phyloP scores from a whole-genome alignment of 2,888 invertebrate genomes.

The Megaustenia siamemsis region DNA sequence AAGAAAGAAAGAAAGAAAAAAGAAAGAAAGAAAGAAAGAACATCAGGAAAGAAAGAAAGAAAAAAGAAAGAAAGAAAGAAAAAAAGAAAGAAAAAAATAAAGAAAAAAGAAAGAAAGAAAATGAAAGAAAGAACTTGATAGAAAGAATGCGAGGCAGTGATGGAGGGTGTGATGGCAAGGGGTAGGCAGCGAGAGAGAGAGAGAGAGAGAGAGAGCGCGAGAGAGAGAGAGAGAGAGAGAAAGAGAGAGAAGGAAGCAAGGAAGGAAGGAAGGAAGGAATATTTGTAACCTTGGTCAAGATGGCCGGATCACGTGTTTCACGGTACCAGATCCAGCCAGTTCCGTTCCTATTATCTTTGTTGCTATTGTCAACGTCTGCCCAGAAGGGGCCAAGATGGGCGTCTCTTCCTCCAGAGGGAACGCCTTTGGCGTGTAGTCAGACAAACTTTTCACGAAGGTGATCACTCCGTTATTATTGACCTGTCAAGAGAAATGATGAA shows the following conservation, averaged over 20 bases:
- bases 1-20: too few relatives aligned
- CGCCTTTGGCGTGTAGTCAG: constrained; percentile 64
- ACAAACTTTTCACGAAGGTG: constrained; percentile 63
- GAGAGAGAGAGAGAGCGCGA: too few relatives aligned
- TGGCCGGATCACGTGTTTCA: constrained; percentile 58
- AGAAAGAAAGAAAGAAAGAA: too few relatives aligned
- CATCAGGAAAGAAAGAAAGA: too few relatives aligned
- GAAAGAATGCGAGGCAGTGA: not conserved
- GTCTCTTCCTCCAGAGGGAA: constrained; percentile 64
- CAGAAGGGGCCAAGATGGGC: constrained; percentile 73
- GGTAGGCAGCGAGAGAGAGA: too few relatives aligned
- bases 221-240: too few relatives aligned
- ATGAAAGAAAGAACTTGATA: not conserved
- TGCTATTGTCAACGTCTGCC: constrained; percentile 74
- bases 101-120: not conserved
- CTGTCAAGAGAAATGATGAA: too few relatives aligned
- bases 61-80: too few relatives aligned
- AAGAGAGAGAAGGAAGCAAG: too few relatives aligned
- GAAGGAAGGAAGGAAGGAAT: not conserved
- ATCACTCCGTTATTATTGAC: constrained; percentile 75
- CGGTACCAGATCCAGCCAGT: constrained; percentile 65
- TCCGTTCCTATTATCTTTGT: constrained; percentile 10
- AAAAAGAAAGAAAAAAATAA: too few relatives aligned
- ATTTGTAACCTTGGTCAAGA: constrained; percentile 58
- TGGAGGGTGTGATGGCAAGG: too few relatives aligned